Evolutionary conservation across 1,140 invertebrate species (phyloP).

Genomic region (Leptoteleia sp.): DNA sequence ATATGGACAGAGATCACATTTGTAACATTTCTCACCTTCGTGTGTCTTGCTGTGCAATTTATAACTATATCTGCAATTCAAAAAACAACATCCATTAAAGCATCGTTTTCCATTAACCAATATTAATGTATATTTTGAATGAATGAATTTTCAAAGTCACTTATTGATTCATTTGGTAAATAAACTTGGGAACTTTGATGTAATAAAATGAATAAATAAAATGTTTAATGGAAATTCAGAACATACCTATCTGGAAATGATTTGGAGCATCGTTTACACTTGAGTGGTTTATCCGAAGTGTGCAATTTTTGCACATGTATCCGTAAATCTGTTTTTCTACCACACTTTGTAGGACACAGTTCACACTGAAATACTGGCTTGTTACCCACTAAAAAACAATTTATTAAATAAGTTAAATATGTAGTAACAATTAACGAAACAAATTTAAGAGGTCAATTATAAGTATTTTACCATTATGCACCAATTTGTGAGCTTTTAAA

Average conservation of each 20-base stretch:
- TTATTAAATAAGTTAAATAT: not conserved
- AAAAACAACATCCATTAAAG: too few relatives aligned
- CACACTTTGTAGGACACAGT: conserved; percentile 97
- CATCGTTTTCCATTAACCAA: too few relatives aligned
- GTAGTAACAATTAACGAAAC: too few relatives aligned
- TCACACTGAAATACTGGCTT: conserved; percentile 98
- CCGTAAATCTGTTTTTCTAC: conserved; percentile 96
- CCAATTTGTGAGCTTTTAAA: conserved; percentile 95
- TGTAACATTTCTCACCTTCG: conserved; percentile 98
- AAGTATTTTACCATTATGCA: conserved; percentile 93
- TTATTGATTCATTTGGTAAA: too few relatives aligned
- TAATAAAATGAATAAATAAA: too few relatives aligned
- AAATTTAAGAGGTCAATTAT: too few relatives aligned
- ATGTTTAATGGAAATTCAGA: too few relatives aligned
- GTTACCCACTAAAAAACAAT: conserved; percentile 85
- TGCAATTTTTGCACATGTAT: conserved; percentile 98
- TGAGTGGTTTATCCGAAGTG: conserved; percentile 94
- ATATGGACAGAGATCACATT: conserved; percentile 96
- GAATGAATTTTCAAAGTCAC: too few relatives aligned
- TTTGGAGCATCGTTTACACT: conserved; percentile 96
- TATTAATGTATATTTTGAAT: too few relatives aligned
- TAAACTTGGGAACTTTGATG: too few relatives aligned
- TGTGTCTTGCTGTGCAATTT: conserved; percentile 91
- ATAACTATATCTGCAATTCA: conserved; percentile 84
- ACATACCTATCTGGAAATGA: conserved; percentile 93